Base-by-base conservation (phyloP, 1,140 invertebrate genomes). In the Globodera ellingtonae region DNA sequence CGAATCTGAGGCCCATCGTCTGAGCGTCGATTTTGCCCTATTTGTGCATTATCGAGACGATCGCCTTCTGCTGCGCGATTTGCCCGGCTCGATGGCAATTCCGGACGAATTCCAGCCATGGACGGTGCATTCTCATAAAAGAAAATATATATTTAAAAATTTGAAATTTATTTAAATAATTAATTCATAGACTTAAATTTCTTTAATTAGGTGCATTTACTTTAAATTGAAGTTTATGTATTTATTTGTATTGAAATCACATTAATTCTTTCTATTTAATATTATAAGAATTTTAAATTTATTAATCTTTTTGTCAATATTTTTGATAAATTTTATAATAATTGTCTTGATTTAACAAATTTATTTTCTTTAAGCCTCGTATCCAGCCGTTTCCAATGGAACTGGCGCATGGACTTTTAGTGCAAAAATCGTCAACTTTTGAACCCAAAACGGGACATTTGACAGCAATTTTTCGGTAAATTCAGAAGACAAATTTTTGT, bases 361-460 rank as follows among this genome's bases (percentile, higher is more conserved):
- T 15, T 10, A 59, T 15, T 59, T 59, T 59, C 0, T 59, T 59
- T 59, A n/a, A 77, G 71, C 71, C 67, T 15, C 21, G 71, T 15
- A 69, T 81, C 62, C 80, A 52, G 35, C 50, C 65, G 48, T 47
- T 59, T 21, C 79, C 52, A 56, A 67, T 66, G 24, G 65, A 66
- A 62, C 21, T 67, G 47, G 66, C 59, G 21, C 24, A 62, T 56
- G 52, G 50, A 62, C 52, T 82, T 65, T n/a, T 21, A 8, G 8
- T 35, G 15, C 84, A 78, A 48, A 83, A 69, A 35, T 44, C 47
- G 44, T 62, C 69, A 3, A 70, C 82, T 74, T 72, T 85, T 48
- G 86, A 87, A 52, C 84, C 84, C 44, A 84, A 87, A 82, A 86
- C 52, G 35, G 84, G 84, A 9, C 79, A 85, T 75, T 79, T 85